Evolutionary conservation across 2,888 invertebrate genomes (phyloP), one percentile per base, ranked within the genome.

Genomic region (Phragmatobia fuliginosa): DNA sequence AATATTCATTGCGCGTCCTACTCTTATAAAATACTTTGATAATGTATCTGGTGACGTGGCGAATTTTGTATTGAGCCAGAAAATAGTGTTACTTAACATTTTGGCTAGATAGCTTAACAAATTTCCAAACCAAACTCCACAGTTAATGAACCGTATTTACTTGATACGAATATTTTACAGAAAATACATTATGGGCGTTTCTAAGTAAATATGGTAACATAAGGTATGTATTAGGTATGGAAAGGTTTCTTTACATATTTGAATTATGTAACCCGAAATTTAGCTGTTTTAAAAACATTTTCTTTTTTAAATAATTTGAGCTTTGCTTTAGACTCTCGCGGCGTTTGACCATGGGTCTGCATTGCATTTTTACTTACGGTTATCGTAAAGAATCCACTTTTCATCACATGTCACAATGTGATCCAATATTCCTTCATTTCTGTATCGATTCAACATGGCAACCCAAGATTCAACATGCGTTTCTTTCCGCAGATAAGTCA

Each of bases 1-100:
- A 81, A 77, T 79, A 79, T 81, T 81, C 75, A 74, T 67, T 14
- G 25, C 70, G 66, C 69, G 72, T 68, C 71, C 67, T 71, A 62
- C 41, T 65, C 67, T 68, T 66, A 72, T 72, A 80, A 74, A 71
- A 62, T 61, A 66, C n/a, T 25, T 49, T 36, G 18, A 62, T 67
- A 59, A 28, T 79, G 65, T 73, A 80, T 75, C 68, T 73, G 59
- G 56, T 67, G 67, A 74, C 78, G 80, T 80, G 82, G 62, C 21
- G 52, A 67, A 52, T 28, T n/a, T 11, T n/a, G 8, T 11, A 52
- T 5, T 71, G 72, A 75, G 80, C 45, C 45, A 49, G 33, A 49
- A 49, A 49, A 49, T 77, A 77, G 67, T 73, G 68, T 49, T 59
- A 25, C 60, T 77, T 82, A 80, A 77, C 77, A 80, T 80, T 75